Evolutionary conservation across 2,113 vertebrate genomes (phyloP).

Genomic region (Zonotrichia leucophrys): DNA sequence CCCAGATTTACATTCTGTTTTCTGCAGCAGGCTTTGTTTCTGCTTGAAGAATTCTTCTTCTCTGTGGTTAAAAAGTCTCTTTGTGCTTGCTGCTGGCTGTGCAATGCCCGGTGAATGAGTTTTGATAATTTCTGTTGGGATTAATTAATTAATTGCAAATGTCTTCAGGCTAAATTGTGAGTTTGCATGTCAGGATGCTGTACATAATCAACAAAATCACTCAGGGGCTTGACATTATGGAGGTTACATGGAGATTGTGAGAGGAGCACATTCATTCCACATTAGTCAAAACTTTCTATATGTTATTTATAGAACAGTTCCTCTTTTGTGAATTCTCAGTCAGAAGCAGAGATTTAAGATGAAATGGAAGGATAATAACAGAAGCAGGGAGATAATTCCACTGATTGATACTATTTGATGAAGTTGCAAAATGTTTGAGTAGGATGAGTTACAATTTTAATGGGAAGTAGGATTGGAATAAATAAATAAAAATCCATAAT

Average conservation of each 20-base stretch:
- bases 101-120: conserved; percentile 19
- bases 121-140: conserved; percentile 63
- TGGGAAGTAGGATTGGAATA: neutral
- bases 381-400: neutral
- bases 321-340: neutral
- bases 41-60: conserved; percentile 24
- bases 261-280: neutral
- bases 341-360: neutral
- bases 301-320: neutral
- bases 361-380: neutral
- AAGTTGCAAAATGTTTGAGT: neutral
- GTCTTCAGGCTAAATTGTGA: conserved; percentile 43
- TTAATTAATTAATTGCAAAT: conserved; percentile 67
- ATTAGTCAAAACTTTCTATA: conserved; percentile 25
- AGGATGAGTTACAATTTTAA: neutral
- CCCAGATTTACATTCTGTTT: conserved; percentile 52
- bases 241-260: conserved; percentile 31
- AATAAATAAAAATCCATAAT: neutral
- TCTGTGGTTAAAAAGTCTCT: conserved; percentile 7
- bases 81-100: conserved; percentile 51
- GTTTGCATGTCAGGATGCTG: conserved; percentile 55
- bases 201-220: conserved; percentile 48
- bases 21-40: conserved; percentile 31
- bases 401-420: neutral
- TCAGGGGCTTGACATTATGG: conserved; percentile 21